Percentiles rank a stretch among this genome's conserved stretches.
Conservation (phyloP, 1,140 invertebrate species). For the Pachypsylla venusta region DNA sequence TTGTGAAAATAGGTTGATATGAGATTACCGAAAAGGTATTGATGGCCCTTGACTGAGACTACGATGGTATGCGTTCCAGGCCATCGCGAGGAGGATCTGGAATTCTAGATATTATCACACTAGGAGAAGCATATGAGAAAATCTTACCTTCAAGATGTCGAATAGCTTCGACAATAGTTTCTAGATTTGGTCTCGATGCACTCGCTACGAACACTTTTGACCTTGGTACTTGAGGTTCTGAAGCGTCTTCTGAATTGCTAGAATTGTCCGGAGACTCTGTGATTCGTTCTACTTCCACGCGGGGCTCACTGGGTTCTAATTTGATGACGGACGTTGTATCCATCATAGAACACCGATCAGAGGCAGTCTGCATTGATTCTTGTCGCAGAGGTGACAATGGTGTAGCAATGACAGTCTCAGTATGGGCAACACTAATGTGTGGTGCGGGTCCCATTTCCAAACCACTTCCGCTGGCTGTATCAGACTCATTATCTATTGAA, state of each 20-base stretch:
- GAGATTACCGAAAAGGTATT: too few species aligned
- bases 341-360: too few species aligned
- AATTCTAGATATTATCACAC: slow-evolving; percentile 63
- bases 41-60: too few species aligned
- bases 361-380: too few species aligned
- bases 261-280: neutral
- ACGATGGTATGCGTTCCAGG: too few species aligned
- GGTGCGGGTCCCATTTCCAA: neutral
- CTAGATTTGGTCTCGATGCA: slow-evolving; percentile 80
- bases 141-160: slow-evolving; percentile 71
- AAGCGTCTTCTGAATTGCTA: neutral
- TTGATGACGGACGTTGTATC: slow-evolving; percentile 47
- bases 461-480: neutral
- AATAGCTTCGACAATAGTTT: slow-evolving; percentile 96
- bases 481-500: neutral
- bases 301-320: slow-evolving; percentile 57
- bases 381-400: slow-evolving; percentile 30
- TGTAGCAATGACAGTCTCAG: slow-evolving; percentile 31
- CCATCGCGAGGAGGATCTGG: too few species aligned
- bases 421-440: slow-evolving; percentile 29
- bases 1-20: too few species aligned
- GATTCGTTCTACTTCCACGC: slow-evolving; percentile 2
- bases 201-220: slow-evolving; percentile 49
- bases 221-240: neutral
- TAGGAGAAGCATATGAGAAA: slow-evolving; percentile 49